phyloP scores from a whole-genome alignment of 2,888 invertebrate species.

The Idaea straminata region DNA sequence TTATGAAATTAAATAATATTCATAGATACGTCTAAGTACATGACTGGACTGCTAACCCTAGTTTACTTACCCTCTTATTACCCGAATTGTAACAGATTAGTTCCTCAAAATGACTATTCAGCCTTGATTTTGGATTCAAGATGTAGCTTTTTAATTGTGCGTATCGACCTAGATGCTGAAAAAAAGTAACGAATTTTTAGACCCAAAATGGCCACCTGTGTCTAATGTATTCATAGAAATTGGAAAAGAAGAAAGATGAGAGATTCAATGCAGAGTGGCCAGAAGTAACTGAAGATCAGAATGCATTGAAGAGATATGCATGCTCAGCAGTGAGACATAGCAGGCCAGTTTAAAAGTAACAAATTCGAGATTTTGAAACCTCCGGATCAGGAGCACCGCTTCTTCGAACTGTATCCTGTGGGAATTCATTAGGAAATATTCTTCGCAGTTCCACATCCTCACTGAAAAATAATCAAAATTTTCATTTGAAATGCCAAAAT shows the following conservation, averaged over 20 bases:
- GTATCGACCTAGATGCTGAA: conserved; percentile 67
- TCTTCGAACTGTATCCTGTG: conserved; percentile 62
- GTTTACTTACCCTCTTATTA: conserved; percentile 49
- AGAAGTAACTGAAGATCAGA: too few relatives aligned
- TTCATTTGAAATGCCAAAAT: background rate
- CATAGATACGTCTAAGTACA: too few relatives aligned
- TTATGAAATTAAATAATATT: too few relatives aligned
- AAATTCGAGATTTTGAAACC: conserved; percentile 36
- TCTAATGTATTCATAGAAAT: too few relatives aligned
- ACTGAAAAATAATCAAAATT: conserved; percentile 36
- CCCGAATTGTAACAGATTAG: conserved; percentile 52
- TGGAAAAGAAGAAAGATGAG: too few relatives aligned
- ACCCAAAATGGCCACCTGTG: too few relatives aligned
- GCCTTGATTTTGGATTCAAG: conserved; percentile 49
- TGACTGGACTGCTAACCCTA: too few relatives aligned
- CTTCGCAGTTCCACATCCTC: conserved; percentile 69
- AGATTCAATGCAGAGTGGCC: too few relatives aligned
- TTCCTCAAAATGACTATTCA: conserved; percentile 70
- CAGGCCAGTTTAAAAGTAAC: too few relatives aligned
- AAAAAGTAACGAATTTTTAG: too few relatives aligned
- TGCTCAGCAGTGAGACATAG: too few relatives aligned
- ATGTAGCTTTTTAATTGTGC: conserved; percentile 59
- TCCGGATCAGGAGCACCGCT: conserved; percentile 60
- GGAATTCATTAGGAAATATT: conserved; percentile 68
- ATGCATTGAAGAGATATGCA: too few relatives aligned